A percentile compares a stretch with the other conserved stretches of the same genome.
phyloP scores from a whole-genome alignment of 2,888 invertebrate species.

The Priapulus caudatus region DNA sequence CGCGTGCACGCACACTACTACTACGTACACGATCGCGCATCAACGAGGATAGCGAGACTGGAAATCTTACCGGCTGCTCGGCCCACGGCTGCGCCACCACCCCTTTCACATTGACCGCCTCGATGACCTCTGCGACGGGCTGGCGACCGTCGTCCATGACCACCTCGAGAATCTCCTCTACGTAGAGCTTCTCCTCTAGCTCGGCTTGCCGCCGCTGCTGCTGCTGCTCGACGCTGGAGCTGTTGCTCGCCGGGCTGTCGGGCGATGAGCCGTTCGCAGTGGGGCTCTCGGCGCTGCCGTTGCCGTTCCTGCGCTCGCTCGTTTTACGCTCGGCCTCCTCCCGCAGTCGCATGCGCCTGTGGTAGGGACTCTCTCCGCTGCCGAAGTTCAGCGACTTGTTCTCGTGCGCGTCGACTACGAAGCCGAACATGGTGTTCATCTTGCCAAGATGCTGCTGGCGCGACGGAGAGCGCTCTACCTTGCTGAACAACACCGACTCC shows the following conservation, averaged over 20 bases:
- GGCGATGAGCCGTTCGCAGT: not conserved
- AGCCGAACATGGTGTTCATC: not conserved
- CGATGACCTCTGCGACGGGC: not conserved
- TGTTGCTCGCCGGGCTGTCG: not conserved
- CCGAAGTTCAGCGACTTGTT: not conserved
- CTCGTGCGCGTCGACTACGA: not conserved
- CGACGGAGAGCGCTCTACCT: not conserved
- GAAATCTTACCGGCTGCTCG: not conserved
- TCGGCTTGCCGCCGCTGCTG: too few species aligned
- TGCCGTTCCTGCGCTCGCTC: not conserved
- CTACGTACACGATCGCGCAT: too few species aligned
- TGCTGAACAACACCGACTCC: not conserved
- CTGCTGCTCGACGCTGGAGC: too few species aligned
- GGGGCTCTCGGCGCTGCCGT: not conserved
- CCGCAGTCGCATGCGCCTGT: not conserved
- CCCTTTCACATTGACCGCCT: not conserved
- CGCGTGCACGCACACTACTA: too few species aligned
- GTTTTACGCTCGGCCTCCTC: constrained; percentile 3
- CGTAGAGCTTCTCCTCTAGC: too few species aligned
- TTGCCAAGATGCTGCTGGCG: not conserved
- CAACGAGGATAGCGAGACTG: too few species aligned
- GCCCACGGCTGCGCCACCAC: not conserved
- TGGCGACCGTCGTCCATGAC: not conserved
- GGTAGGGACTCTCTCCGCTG: not conserved
- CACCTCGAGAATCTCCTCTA: not conserved